Percentiles rank a stretch among this genome's conserved stretches.
Conservation (phyloP, 2,797 vertebrate species). For the Hydrolagus colliei region DNA sequence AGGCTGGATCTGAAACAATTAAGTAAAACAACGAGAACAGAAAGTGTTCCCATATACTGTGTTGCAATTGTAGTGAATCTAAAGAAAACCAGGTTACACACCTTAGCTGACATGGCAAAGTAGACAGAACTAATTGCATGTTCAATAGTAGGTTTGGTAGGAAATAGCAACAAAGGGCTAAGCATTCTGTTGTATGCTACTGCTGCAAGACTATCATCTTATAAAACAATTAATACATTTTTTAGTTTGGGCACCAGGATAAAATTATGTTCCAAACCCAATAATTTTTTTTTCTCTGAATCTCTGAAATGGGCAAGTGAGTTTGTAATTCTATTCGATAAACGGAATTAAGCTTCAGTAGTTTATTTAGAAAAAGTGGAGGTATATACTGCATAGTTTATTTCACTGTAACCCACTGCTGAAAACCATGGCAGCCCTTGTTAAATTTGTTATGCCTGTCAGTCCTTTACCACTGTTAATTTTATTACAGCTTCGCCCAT, state of each 20-base stretch:
- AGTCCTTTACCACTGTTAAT: background rate
- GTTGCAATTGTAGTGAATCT: background rate
- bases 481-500: background rate
- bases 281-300: no score
- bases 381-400: background rate
- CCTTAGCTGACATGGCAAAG: background rate
- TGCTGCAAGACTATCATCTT: no score
- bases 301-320: background rate
- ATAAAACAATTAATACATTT: background rate
- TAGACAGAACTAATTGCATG: background rate
- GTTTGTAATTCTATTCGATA: no score
- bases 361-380: background rate
- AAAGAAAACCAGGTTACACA: background rate
- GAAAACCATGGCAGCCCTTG: no score
- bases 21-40: background rate
- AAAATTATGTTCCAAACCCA: conserved; percentile 3
- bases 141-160: background rate
- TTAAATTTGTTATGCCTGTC: background rate
- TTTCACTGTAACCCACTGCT: no score
- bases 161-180: background rate
- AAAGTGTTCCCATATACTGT: background rate
- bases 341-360: background rate
- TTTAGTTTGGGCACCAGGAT: background rate
- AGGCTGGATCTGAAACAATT: conserved; percentile 9
- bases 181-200: background rate